These are phyloP conservation scores for Ischnura elegans DNA, from an alignment of 2,888 invertebrate genomes.

Conservation along the genomic window DNA sequence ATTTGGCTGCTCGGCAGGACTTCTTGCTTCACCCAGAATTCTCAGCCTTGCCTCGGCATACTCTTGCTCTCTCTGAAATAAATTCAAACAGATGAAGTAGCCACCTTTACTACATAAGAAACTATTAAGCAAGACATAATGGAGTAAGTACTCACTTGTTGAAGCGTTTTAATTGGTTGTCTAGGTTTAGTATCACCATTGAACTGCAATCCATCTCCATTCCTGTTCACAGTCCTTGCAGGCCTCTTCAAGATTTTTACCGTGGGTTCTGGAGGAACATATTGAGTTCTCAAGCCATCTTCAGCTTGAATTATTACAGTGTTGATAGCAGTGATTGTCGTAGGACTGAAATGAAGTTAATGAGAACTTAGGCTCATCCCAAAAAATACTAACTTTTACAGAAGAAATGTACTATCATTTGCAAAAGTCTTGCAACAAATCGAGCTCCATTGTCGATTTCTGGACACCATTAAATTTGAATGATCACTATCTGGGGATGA, in stretches of 20 bases:
- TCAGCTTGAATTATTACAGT: conserved; percentile 88
- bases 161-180: conserved; percentile 90
- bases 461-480: no score
- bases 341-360: conserved; percentile 64
- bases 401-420: no score
- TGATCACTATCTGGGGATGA: no score
- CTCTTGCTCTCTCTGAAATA: conserved; percentile 90
- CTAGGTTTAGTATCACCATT: conserved; percentile 84
- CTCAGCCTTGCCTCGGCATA: conserved; percentile 95
- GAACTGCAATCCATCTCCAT: conserved; percentile 80
- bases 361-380: not conserved
- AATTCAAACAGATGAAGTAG: not conserved
- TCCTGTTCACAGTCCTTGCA: conserved; percentile 77
- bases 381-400: no score
- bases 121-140: not conserved
- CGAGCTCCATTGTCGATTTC: no score
- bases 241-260: conserved; percentile 91
- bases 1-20: conserved; percentile 84
- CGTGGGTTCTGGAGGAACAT: conserved; percentile 88
- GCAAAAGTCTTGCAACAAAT: no score
- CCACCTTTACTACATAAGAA: conserved; percentile 41
- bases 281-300: conserved; percentile 89
- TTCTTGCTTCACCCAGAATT: conserved; percentile 92
- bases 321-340: conserved; percentile 73
- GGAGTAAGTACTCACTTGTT: conserved; percentile 78